Evolutionary conservation across 2,888 invertebrate species (phyloP).

Genomic region (Drosophila mayaguana): DNA sequence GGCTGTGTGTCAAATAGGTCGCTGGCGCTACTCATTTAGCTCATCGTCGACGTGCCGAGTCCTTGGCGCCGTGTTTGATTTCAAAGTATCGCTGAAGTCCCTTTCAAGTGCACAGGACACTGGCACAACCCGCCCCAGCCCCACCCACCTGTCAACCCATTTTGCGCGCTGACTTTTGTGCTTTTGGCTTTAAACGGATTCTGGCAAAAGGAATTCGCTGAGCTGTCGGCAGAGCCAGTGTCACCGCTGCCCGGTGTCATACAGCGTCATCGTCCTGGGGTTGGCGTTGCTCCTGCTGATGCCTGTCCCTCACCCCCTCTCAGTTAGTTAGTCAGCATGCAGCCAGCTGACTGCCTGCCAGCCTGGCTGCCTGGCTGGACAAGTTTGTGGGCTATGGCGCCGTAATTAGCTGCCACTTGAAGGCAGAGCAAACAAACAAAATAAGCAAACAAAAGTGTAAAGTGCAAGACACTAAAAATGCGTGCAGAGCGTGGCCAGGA

Average conservation of each 20-base stretch:
- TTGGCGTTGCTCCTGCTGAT: neutral
- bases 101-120: slow-evolving; percentile 65
- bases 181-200: slow-evolving; percentile 57
- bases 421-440: slow-evolving; percentile 35
- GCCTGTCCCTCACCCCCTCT: neutral
- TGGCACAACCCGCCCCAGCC: neutral
- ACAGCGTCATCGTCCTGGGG: slow-evolving; percentile 43
- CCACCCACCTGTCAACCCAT: slow-evolving; percentile 8
- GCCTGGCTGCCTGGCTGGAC: slow-evolving; percentile 10
- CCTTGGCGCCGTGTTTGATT: slow-evolving; percentile 72
- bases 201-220: slow-evolving; percentile 19
- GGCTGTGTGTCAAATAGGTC: slow-evolving; percentile 62
- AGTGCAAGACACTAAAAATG: slow-evolving; percentile 56
- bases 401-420: slow-evolving; percentile 63
- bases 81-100: slow-evolving; percentile 78
- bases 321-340: slow-evolving; percentile 14
- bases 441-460: slow-evolving; percentile 43
- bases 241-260: slow-evolving; percentile 43
- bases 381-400: slow-evolving; percentile 43
- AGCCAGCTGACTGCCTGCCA: slow-evolving; percentile 2
- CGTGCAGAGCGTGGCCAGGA: slow-evolving; percentile 5
- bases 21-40: slow-evolving; percentile 55
- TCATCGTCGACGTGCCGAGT: slow-evolving; percentile 22
- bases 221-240: neutral
- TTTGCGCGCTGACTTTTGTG: slow-evolving; percentile 37